Conservation (phyloP, 2,113 vertebrate species). For the Cichladusa arquata region DNA sequence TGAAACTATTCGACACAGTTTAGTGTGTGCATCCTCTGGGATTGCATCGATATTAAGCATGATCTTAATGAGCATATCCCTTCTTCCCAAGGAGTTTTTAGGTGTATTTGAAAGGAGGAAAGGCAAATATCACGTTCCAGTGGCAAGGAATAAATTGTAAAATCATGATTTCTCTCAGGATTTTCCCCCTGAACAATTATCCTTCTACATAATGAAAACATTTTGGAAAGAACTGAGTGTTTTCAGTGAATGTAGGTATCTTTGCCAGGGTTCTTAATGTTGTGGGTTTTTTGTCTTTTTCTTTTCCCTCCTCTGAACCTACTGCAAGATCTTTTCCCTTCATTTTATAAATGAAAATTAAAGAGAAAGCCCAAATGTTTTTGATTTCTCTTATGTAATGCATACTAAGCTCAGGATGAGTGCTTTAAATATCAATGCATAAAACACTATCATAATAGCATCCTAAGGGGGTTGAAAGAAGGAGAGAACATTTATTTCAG, state of each 20-base stretch:
- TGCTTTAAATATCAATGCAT: neutral
- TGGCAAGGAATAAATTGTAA: neutral
- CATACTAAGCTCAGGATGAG: neutral
- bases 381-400: neutral
- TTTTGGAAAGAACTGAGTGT: neutral
- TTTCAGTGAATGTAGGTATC: neutral
- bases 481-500: neutral
- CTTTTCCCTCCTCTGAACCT: neutral
- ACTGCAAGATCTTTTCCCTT: neutral
- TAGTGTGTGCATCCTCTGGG: neutral
- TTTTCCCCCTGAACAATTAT: neutral
- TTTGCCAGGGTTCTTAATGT: neutral
- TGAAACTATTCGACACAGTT: neutral
- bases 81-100: slow-evolving; percentile 7
- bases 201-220: neutral
- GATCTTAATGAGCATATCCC: neutral
- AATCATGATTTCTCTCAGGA: neutral
- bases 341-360: neutral
- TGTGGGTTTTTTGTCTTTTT: fast-evolving
- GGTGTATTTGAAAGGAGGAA: neutral
- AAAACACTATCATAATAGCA: neutral
- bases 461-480: neutral
- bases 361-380: neutral
- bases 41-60: neutral
- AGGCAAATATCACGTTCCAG: neutral